Base-by-base conservation (phyloP, 2,113 vertebrate species). In the Eira barbara region DNA sequence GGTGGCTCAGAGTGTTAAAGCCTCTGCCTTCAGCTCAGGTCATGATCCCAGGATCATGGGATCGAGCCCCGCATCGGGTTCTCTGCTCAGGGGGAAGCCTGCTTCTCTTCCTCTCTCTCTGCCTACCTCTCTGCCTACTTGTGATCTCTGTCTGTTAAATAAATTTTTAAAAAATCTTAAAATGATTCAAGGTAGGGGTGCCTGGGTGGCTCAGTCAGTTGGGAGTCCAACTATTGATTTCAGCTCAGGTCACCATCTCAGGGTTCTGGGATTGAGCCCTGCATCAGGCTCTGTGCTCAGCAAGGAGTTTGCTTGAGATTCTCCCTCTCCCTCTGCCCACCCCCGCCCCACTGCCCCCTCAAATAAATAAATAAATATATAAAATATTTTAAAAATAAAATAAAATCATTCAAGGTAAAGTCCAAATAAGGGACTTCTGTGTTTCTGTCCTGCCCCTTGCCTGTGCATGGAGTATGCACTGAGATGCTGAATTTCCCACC, bases 381-480 rank as follows among this genome's bases (percentile, higher is more conserved):
- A 69, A 69, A n/a, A 4, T 69, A 3, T 69, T 36, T 21, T 4
- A 69, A 69, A 69, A n/a, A n/a, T 69, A n/a, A 69, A 69, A 69
- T 69, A 69, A 8, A 80, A 14, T 55, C 4, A 6, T 8, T 57
- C 47, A 13, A 52, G n/a, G 1, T 45, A 12, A 78, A n/a, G 12
- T 67, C 59, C 21, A 10, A 31, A 3, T 27, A 82, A n/a, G 45
- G 74, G 49, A 15, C 23, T 8, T 3, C 6, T 10, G 1, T 2
- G 0, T 45, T 82, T 55, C 47, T 47, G 1, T 20, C 63, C 18
- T 34, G 18, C 14, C 13, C 21, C 6, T 4, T 23, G 9, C 7
- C 52, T 17, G 1, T 1, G 2, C 4, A 4, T 4, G 57, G 34
- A 52, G 17, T n/a, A 20, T 36, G 7, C 49, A 27, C 3, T 0